Base-by-base conservation (phyloP, 2,113 vertebrate genomes). In the Nothobranchius furzeri region DNA sequence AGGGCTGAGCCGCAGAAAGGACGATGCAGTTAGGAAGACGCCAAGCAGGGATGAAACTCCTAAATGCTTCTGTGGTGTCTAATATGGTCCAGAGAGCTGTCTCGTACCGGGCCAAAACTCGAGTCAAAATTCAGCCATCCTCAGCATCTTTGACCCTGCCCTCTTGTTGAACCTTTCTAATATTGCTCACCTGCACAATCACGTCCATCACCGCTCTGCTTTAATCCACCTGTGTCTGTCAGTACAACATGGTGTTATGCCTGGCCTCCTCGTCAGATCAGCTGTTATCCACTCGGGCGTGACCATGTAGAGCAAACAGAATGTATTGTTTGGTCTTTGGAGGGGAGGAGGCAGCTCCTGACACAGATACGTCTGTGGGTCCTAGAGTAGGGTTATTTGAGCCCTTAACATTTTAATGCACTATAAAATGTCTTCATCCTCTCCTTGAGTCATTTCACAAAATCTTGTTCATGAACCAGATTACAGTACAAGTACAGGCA, bases 211-310 rank as follows among this genome's bases (percentile, higher is more conserved):
- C 82, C 84, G 82, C 83, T 74, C 79, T 75, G 57, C 20, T 63
- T 81, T 77, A 87, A 84, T 78, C 87, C 67, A 6, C 49, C 46
- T 73, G 35, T 62, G 84, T 90, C 84, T 87, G 83, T 87, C 87
- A 89, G 82, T 81, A 86, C 14, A n/a, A 68, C 79, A 85, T 89
- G 67, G 30, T 66, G 60, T 89, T 85, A 84, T 75, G 36, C 43
- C 53, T 63, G 17, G 67, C 60, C 71, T 12, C 60, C 54, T 46
- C 45, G 70, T 81, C 86, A 82, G 62, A 53, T 62, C 46, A n/a
- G 60, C 43, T 75, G 70, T 51, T 6, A 25, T 43, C 14, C 7
- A 67, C 53, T 36, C 65, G 82, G 62, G 78, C 75, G 82, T 78
- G 68, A 6, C 80, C 75, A 80, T 85, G 75, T 83, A 84, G 56